Evolutionary conservation across 1,140 invertebrate genomes (phyloP).

Genomic region (Eurosta solidaginis): DNA sequence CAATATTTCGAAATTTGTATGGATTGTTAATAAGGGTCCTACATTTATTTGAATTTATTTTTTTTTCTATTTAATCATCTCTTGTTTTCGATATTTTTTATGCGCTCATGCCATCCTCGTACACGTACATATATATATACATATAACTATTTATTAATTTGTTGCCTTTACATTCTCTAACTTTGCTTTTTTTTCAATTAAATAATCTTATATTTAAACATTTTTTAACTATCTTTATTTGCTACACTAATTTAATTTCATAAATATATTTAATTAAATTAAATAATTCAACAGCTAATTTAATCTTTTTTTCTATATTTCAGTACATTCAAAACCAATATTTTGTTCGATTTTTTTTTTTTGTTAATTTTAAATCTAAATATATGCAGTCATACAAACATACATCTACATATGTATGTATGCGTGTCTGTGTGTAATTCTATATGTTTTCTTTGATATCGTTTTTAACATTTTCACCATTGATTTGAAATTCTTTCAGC

Average conservation of each 20-base stretch:
- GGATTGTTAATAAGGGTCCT: conserved; percentile 10
- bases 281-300: background rate
- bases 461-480: background rate
- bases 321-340: background rate
- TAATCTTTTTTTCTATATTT: background rate
- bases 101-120: no score
- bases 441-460: background rate
- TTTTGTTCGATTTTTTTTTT: no score
- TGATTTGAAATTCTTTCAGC: background rate
- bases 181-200: no score
- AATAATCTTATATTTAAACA: background rate
- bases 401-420: no score
- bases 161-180: background rate
- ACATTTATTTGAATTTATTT: conserved; percentile 20
- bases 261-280: background rate
- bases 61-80: background rate
- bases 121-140: no score
- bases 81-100: conserved; percentile 1
- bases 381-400: no score
- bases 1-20: background rate
- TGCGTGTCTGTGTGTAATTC: no score
- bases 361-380: no score
- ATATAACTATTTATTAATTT: background rate
- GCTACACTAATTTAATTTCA: background rate
- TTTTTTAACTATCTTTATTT: background rate